A percentile compares a stretch with the other conserved stretches of the same genome.
These are phyloP conservation scores for Fistularia commersonii DNA, from an alignment of 2,797 vertebrate genomes.

Conservation along the genomic window DNA sequence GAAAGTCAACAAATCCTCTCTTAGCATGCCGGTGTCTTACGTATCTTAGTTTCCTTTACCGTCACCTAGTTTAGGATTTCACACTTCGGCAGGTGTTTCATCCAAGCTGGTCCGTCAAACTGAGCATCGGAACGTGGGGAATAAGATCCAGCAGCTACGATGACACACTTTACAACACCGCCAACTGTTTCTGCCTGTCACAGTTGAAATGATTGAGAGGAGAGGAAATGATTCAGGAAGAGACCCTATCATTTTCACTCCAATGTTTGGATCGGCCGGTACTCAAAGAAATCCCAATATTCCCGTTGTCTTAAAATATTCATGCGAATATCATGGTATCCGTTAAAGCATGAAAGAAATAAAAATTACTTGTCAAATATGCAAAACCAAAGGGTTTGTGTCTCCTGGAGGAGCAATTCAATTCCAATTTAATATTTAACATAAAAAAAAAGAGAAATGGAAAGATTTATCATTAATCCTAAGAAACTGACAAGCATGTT, in stretches of 20 bases:
- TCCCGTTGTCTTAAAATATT: too few relatives aligned
- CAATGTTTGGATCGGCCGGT: too few relatives aligned
- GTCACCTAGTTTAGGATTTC: constrained; percentile 6
- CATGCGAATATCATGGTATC: too few relatives aligned
- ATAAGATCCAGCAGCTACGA: constrained; percentile 8
- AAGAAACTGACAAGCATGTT: too few relatives aligned
- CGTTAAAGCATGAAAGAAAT: too few relatives aligned
- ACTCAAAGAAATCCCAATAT: too few relatives aligned
- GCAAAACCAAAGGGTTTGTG: too few relatives aligned
- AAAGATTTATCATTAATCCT: too few relatives aligned
- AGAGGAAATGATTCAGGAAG: constrained; percentile 8
- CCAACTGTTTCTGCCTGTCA: constrained; percentile 15
- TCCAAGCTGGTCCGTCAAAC: constrained; percentile 1
- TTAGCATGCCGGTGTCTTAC: constrained; percentile 14
- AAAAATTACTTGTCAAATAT: too few relatives aligned
- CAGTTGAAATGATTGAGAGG: constrained; percentile 8
- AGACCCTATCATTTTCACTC: neutral
- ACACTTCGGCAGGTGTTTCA: constrained; percentile 9
- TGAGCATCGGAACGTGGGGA: neutral
- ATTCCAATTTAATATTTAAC: too few relatives aligned
- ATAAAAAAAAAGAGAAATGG: too few relatives aligned
- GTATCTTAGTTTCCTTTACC: constrained; percentile 2
- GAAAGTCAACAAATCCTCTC: constrained; percentile 7
- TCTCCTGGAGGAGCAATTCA: too few relatives aligned
- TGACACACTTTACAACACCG: constrained; percentile 6